A percentile compares a stretch with the other conserved stretches of the same genome.
Evolutionary conservation across 2,888 invertebrate genomes (phyloP).

Genomic region (Coleophora deauratella): DNA sequence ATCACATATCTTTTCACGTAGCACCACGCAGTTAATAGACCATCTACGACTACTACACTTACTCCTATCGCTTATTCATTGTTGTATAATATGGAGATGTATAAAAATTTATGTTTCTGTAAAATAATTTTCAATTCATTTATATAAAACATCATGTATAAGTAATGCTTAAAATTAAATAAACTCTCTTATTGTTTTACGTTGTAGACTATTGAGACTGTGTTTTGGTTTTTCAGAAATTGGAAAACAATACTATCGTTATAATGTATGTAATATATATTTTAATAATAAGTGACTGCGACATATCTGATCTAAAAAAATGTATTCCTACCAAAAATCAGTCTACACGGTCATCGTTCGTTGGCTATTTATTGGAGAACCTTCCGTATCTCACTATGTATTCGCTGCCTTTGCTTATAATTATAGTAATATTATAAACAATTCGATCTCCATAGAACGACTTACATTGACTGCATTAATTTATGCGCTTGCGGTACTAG

Average conservation of each 20-base stretch:
- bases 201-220: constrained; percentile 64
- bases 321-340: constrained; percentile 69
- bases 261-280: no score
- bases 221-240: constrained; percentile 61
- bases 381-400: constrained; percentile 22
- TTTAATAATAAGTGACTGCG: constrained; percentile 60
- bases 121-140: constrained; percentile 66
- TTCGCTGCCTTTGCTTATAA: constrained; percentile 41
- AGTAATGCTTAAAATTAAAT: constrained; percentile 70
- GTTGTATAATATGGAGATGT: constrained; percentile 66
- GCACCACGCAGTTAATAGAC: constrained; percentile 73
- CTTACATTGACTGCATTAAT: constrained; percentile 6
- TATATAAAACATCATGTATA: constrained; percentile 70
- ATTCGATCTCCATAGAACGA: constrained; percentile 41
- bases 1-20: constrained; percentile 74
- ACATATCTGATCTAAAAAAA: constrained; percentile 42
- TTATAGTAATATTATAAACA: constrained; percentile 72
- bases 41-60: constrained; percentile 65
- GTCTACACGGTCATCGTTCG: constrained; percentile 64
- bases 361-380: constrained; percentile 49
- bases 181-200: constrained; percentile 67
- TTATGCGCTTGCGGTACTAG: no score
- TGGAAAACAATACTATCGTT: constrained; percentile 52
- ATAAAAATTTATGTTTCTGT: constrained; percentile 73
- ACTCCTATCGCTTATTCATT: constrained; percentile 52